These are phyloP conservation scores for Cirrhinus molitorella DNA, from an alignment of 2,797 vertebrate species.

Conservation along the genomic window DNA sequence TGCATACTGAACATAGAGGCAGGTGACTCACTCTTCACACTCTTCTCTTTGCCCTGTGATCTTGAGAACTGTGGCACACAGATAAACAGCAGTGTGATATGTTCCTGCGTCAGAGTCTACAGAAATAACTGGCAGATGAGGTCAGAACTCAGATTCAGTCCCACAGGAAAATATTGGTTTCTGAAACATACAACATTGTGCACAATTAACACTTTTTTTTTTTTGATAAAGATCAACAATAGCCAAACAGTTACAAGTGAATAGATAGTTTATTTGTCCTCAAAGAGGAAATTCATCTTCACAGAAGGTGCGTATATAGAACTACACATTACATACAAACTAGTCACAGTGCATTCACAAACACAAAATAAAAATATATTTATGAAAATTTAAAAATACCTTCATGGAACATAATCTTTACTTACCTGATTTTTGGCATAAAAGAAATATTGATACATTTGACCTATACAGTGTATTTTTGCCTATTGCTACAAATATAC, in stretches of 20 bases:
- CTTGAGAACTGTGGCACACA: constrained; percentile 10
- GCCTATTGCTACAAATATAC: too few relatives aligned
- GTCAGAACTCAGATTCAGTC: background rate
- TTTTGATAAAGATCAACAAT: background rate
- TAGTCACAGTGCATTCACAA: too few relatives aligned
- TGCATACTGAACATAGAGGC: background rate
- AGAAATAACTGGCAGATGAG: constrained; percentile 11
- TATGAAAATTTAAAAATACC: too few relatives aligned
- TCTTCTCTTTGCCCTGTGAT: background rate
- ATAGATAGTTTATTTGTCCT: too few relatives aligned
- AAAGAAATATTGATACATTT: too few relatives aligned
- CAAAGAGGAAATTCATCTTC: too few relatives aligned
- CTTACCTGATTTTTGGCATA: too few relatives aligned
- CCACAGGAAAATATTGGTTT: background rate
- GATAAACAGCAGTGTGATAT: constrained; percentile 19
- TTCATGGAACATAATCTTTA: too few relatives aligned
- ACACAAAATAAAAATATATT: too few relatives aligned
- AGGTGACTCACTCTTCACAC: constrained; percentile 20
- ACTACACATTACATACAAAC: too few relatives aligned
- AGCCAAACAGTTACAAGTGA: background rate
- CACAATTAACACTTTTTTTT: background rate
- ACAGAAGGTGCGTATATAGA: too few relatives aligned
- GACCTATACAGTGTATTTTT: too few relatives aligned
- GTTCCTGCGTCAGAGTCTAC: background rate
- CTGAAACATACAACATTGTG: background rate